Evolutionary conservation across 1,140 invertebrate genomes (phyloP).

Genomic region (Antheraea mylitta): DNA sequence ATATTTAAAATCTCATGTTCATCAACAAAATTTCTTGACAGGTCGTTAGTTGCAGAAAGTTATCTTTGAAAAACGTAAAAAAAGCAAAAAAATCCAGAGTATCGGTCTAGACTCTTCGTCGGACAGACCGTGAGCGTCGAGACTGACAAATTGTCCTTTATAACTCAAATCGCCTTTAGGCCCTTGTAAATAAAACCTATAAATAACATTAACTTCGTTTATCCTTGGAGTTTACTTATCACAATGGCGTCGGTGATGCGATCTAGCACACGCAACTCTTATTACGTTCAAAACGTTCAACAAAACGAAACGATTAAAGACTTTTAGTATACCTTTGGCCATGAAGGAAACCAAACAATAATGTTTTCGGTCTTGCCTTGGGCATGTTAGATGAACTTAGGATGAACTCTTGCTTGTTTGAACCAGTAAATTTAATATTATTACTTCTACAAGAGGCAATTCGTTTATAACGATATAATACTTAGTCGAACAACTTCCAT

Average conservation of each 20-base stretch:
- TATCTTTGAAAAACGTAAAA: slow-evolving; percentile 21
- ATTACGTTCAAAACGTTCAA: neutral
- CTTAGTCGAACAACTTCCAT: too few species aligned
- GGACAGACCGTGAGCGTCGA: slow-evolving; percentile 14
- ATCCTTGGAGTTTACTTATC: neutral
- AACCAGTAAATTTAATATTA: too few species aligned
- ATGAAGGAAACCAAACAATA: too few species aligned
- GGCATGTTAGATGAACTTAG: too few species aligned
- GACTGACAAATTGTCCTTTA: slow-evolving; percentile 39
- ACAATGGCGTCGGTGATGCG: neutral
- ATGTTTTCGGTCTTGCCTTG: too few species aligned
- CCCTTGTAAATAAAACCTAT: slow-evolving; percentile 10
- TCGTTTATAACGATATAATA: too few species aligned
- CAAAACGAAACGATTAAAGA: neutral
- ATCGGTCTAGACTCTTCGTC: slow-evolving; percentile 19
- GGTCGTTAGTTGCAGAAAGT: slow-evolving; percentile 19
- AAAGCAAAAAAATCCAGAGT: slow-evolving; percentile 18
- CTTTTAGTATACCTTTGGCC: neutral
- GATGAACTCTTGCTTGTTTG: too few species aligned
- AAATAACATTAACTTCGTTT: neutral
- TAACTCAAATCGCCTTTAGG: slow-evolving; percentile 12
- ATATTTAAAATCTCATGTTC: slow-evolving; percentile 8
- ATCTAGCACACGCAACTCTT: neutral
- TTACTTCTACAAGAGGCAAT: too few species aligned
- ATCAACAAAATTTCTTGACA: slow-evolving; percentile 7